A percentile compares a stretch with the other conserved stretches of the same genome.
Conservation (phyloP, 2,113 vertebrate species). For the Mobula hypostoma region DNA sequence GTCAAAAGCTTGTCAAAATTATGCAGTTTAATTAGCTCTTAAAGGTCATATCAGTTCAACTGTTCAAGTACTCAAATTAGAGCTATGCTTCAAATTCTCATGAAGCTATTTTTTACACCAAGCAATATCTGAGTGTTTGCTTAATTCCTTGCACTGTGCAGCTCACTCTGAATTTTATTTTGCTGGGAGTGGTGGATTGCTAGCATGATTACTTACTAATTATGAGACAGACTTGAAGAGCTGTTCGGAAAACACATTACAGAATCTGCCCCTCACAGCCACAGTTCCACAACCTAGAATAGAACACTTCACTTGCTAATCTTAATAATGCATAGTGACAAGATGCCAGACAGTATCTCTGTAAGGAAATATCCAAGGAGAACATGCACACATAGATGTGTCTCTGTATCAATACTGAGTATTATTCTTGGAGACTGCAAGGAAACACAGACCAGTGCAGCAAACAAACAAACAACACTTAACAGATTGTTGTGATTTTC, state of each 20-base stretch:
- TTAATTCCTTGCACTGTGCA: neutral
- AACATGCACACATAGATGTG: neutral
- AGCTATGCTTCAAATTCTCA: neutral
- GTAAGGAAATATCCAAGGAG: neutral
- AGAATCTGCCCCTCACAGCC: neutral
- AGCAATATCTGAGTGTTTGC: neutral
- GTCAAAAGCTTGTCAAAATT: neutral
- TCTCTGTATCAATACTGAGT: neutral
- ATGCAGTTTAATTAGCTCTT: neutral
- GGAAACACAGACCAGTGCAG: neutral
- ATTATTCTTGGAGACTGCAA: neutral
- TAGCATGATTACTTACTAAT: neutral
- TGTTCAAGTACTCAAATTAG: neutral
- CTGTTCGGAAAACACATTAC: slow-evolving; percentile 15
- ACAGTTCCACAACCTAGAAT: neutral
- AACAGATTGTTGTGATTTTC: neutral
- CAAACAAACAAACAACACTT: neutral
- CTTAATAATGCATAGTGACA: slow-evolving; percentile 15
- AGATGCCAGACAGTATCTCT: neutral
- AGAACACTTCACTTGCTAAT: slow-evolving; percentile 17
- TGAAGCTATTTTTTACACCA: neutral
- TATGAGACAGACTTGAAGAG: neutral
- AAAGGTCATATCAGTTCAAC: neutral
- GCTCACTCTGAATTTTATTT: neutral
- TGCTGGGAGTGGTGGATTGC: neutral